A percentile compares a stretch with the other conserved stretches of the same genome.
phyloP scores from a whole-genome alignment of 2,113 vertebrate species.

The Cochlearius cochlearius region DNA sequence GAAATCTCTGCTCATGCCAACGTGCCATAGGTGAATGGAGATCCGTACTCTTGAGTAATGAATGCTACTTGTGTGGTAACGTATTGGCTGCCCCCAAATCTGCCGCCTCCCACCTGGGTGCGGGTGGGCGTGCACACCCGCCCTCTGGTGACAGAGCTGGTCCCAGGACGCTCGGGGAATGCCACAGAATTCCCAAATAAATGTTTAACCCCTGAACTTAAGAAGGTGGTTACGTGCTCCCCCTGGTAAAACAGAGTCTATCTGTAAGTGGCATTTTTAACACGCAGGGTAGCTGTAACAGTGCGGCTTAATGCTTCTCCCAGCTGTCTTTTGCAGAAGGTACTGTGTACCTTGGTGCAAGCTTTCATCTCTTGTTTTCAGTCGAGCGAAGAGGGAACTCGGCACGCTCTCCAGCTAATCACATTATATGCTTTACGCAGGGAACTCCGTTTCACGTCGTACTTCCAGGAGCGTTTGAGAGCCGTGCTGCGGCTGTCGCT shows the following conservation, averaged over 20 bases:
- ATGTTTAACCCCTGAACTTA: no score
- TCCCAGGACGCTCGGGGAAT: background rate
- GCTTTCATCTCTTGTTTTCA: background rate
- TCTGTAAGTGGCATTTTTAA: background rate
- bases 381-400: background rate
- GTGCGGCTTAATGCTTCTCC: background rate
- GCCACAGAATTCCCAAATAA: background rate
- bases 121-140: background rate
- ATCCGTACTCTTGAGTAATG: background rate
- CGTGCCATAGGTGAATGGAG: background rate
- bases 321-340: background rate
- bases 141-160: background rate
- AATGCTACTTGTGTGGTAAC: background rate
- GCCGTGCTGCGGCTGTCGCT: accelerated
- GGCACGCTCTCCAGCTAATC: background rate
- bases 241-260: background rate
- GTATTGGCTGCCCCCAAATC: background rate
- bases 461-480: background rate
- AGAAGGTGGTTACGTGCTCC: background rate
- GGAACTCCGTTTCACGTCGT: accelerated
- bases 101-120: no score
- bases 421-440: background rate
- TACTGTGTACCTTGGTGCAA: background rate
- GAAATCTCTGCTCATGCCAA: background rate
- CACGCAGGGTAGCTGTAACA: background rate